phyloP scores from a whole-genome alignment of 2,113 vertebrate genomes.

The Sturnira hondurensis region DNA sequence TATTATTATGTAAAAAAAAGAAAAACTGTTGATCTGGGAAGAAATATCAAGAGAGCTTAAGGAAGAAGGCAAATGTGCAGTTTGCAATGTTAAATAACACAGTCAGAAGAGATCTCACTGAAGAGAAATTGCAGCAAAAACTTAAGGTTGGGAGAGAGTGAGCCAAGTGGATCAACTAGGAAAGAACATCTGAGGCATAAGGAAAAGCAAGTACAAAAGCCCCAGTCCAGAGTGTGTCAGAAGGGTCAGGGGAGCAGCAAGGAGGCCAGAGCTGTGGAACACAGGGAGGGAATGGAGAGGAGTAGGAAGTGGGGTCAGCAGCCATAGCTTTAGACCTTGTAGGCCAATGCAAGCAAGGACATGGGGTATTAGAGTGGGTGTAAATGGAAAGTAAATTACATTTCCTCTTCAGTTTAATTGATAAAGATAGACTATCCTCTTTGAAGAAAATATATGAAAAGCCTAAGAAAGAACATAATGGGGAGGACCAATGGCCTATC shows the following conservation, averaged over 20 bases:
- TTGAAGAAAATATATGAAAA: not conserved
- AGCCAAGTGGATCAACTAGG: not conserved
- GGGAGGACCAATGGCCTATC: too few species aligned
- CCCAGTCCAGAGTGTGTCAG: not conserved
- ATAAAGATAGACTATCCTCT: not conserved
- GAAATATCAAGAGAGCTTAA: not conserved
- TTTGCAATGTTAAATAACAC: not conserved
- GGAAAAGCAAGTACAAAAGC: not conserved
- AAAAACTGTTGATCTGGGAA: not conserved
- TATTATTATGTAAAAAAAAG: not conserved
- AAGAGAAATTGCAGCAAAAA: not conserved
- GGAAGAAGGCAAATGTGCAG: not conserved
- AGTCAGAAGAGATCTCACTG: not conserved
- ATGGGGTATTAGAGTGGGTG: not conserved
- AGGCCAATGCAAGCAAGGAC: not conserved
- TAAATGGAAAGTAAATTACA: not conserved
- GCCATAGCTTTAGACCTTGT: not conserved
- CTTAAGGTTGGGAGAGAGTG: not conserved
- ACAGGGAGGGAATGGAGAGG: not conserved
- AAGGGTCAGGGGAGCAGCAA: not conserved
- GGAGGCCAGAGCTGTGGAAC: not conserved
- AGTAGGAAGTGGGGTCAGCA: fast-evolving
- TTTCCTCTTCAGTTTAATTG: not conserved
- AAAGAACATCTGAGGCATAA: not conserved
- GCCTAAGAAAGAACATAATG: not conserved